Evolutionary conservation across 2,797 vertebrate genomes (phyloP).

Genomic region (Emys orbicularis): DNA sequence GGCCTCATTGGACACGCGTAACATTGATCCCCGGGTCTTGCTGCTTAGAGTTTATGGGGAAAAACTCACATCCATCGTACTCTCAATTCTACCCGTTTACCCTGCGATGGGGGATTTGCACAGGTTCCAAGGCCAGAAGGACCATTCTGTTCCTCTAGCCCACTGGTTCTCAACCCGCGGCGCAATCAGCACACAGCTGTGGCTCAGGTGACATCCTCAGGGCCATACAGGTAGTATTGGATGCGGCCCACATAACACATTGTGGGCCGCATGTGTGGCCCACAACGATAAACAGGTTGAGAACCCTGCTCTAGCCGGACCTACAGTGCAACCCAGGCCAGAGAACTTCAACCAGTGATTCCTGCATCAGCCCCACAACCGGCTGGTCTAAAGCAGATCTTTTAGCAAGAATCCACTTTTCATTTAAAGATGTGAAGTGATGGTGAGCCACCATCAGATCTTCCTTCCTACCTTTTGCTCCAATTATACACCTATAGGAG

Average conservation of each 20-base stretch:
- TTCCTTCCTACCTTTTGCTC: not conserved
- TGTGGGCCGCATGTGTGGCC: no score
- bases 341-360: not conserved
- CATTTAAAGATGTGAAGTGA: not conserved
- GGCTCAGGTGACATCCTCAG: no score
- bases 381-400: not conserved
- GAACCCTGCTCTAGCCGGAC: not conserved
- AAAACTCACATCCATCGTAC: not conserved
- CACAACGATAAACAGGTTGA: no score
- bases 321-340: not conserved
- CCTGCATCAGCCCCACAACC: not conserved
- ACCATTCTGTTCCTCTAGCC: not conserved
- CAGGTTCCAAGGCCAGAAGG: not conserved
- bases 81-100: not conserved
- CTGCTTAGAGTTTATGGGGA: not conserved
- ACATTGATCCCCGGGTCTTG: not conserved
- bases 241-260: no score
- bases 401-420: not conserved
- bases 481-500: not conserved
- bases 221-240: no score
- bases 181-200: no score
- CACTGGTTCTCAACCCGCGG: no score
- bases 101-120: not conserved
- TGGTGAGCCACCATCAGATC: not conserved
- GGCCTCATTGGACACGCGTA: not conserved